These are phyloP conservation scores for Phortica variegata DNA, from an alignment of 1,140 invertebrate genomes.

Conservation along the genomic window DNA sequence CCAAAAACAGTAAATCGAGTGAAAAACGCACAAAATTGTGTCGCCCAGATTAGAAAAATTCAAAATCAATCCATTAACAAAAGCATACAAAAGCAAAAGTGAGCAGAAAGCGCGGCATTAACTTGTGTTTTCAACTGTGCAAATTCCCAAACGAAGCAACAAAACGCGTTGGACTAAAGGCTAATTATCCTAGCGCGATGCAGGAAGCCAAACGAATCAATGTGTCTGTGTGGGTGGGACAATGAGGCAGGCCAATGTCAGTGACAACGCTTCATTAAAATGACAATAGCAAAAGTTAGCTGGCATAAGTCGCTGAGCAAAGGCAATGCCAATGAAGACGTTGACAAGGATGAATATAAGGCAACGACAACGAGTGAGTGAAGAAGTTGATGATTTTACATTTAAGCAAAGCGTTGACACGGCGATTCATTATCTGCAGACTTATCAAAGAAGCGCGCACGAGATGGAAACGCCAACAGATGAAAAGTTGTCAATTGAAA, in stretches of 20 bases:
- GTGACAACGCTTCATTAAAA: conserved; percentile 54
- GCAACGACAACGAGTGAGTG: background rate
- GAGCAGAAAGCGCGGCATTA: conserved; percentile 31
- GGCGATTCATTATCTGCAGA: conserved; percentile 7
- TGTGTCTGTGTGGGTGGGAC: too few species aligned
- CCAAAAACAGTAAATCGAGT: conserved; percentile 5
- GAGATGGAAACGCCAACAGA: background rate
- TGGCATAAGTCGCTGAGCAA: background rate
- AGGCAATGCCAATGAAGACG: background rate
- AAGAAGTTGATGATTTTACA: background rate
- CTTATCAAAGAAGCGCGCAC: conserved; percentile 2
- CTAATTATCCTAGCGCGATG: conserved; percentile 44
- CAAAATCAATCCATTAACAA: conserved; percentile 56
- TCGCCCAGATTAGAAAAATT: conserved; percentile 49
- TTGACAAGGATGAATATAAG: too few species aligned
- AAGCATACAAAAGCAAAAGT: conserved; percentile 25
- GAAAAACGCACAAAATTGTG: conserved; percentile 16
- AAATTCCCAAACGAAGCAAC: conserved; percentile 35
- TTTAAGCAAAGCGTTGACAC: background rate
- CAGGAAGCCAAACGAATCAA: background rate
- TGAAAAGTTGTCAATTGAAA: background rate
- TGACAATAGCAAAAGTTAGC: conserved; percentile 29
- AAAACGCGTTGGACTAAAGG: conserved; percentile 17
- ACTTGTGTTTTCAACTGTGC: conserved; percentile 56
- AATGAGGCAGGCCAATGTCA: conserved; percentile 15